Base-by-base conservation (phyloP, 2,888 invertebrate species). In the Elgonia sp. region DNA sequence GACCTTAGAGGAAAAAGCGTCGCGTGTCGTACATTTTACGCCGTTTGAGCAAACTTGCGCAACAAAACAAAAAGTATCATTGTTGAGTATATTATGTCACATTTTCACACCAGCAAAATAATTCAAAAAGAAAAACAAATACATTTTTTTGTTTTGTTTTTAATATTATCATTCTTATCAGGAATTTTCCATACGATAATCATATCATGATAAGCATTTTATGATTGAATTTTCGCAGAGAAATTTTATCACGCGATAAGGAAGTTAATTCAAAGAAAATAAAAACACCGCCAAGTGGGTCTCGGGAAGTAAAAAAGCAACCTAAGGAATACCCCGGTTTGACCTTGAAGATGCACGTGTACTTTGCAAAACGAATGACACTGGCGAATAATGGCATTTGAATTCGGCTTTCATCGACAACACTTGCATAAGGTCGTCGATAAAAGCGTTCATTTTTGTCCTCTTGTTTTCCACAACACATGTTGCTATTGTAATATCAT, bases 301-400 rank as follows among this genome's bases (percentile, higher is more conserved):
- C 55, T 57, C 20, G 6, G 55, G 20, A 20, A 57, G 20, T 57
- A 20, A 12, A 70, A n/a, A 16, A 53, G 29, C 40, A 18, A 4
- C 21, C 62, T 1, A 60, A 72, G 57, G 75, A 67, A 83, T 81
- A 42, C 73, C 73, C 55, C n/a, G 63, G 10, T 10, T 6, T 46
- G 62, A 77, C 84, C 77, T 77, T 63, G 77, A 77, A 42, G 53
- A 62, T 37, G n/a, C 69, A 70, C 46, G 69, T 50, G 60, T 77
- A 18, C 16, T n/a, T 39, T 20, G 18, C 20, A 46, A 21, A 37
- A 21, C 57, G 53, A 50, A 42, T 29, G 20, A 57, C 21, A 46
- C n/a, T 21, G 37, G 40, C 37, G 21, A 77, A 37, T 53, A 65
- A 55, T 73, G 46, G 69, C 50, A 70, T 70, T 70, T 40, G 42